A percentile compares a stretch with the other conserved stretches of the same genome.
Evolutionary conservation across 2,888 invertebrate species (phyloP).

Genomic region (Shargacucullia verbasci): DNA sequence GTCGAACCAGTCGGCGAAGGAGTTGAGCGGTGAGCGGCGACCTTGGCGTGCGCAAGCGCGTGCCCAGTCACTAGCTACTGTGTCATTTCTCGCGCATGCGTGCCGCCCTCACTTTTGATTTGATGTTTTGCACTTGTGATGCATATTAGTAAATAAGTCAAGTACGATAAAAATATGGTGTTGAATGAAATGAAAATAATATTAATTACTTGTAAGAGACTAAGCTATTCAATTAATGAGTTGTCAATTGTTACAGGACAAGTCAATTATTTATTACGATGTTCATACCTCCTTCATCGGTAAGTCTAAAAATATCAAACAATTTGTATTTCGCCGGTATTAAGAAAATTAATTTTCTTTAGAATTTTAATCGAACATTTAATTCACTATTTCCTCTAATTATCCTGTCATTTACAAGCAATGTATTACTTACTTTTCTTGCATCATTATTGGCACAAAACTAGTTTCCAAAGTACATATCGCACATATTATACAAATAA

Average conservation of each 20-base stretch:
- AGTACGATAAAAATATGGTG: too few relatives aligned
- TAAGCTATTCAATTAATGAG: too few relatives aligned
- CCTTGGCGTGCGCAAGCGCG: constrained; percentile 72
- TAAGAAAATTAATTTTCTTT: too few relatives aligned
- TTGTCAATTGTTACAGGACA: too few relatives aligned
- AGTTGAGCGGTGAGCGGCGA: constrained; percentile 70
- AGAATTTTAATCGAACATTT: too few relatives aligned
- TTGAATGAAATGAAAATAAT: too few relatives aligned
- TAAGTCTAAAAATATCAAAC: too few relatives aligned
- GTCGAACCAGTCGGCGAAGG: constrained; percentile 71
- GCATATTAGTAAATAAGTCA: constrained; percentile 23
- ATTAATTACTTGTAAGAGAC: not conserved
- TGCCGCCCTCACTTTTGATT: constrained; percentile 50
- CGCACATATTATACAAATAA: constrained; percentile 13
- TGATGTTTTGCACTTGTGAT: constrained; percentile 36
- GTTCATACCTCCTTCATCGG: too few relatives aligned
- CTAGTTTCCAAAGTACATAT: not conserved
- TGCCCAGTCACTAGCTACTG: constrained; percentile 67
- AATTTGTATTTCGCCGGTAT: too few relatives aligned
- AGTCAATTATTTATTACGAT: too few relatives aligned
- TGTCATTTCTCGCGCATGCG: constrained; percentile 66
- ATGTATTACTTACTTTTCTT: not conserved
- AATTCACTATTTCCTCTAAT: not conserved
- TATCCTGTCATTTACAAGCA: not conserved
- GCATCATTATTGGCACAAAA: not conserved